Percentiles rank a stretch among this genome's conserved stretches.
phyloP scores from a whole-genome alignment of 2,113 vertebrate species.

The Urocitellus parryii region DNA sequence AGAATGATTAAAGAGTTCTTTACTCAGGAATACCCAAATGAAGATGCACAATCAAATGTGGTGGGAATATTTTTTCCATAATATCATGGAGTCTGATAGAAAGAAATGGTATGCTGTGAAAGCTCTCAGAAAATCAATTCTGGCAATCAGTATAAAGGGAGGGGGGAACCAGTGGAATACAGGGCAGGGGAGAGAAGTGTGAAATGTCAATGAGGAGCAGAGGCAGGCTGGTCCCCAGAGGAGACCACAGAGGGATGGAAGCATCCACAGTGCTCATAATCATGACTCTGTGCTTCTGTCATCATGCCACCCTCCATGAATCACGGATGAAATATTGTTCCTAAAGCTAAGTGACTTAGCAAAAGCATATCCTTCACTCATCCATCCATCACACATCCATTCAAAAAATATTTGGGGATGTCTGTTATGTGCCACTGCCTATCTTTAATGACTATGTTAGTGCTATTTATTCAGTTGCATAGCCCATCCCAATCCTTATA shows the following conservation, averaged over 20 bases:
- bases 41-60: background rate
- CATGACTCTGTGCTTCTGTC: background rate
- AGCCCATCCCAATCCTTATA: background rate
- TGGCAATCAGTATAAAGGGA: background rate
- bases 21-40: background rate
- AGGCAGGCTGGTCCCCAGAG: no score
- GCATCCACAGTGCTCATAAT: background rate
- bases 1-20: background rate
- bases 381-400: background rate
- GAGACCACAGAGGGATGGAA: background rate
- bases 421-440: background rate
- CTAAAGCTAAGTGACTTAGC: background rate
- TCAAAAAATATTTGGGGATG: background rate
- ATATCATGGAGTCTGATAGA: background rate
- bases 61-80: background rate
- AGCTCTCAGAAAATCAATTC: background rate
- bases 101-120: conserved; percentile 34
- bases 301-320: background rate
- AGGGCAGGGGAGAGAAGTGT: fast-evolving
- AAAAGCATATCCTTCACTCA: background rate
- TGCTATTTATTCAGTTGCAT: background rate
- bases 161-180: background rate
- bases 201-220: background rate
- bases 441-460: background rate
- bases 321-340: background rate